phyloP scores from a whole-genome alignment of 1,140 invertebrate species.

The Drosophila asahinai region DNA sequence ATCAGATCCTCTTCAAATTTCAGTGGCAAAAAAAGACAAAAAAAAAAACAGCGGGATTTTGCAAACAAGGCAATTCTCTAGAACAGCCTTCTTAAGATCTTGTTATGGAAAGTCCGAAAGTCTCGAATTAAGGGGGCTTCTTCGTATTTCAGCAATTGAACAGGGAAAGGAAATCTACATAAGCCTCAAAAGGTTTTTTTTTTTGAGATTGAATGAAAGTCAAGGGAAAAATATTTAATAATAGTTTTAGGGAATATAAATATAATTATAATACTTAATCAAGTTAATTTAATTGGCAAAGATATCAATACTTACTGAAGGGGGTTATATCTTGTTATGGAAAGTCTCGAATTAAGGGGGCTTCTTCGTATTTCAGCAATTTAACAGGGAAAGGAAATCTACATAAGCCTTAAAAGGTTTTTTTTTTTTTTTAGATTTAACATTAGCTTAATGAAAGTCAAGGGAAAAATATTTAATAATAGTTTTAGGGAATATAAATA shows the following conservation, averaged over 20 bases:
- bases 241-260: too few relatives aligned
- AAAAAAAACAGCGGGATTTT: constrained; percentile 4
- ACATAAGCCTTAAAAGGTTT: not conserved
- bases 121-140: constrained; percentile 15
- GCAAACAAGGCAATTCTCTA: constrained; percentile 12
- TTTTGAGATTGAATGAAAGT: constrained; percentile 14
- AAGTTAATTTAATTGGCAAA: not conserved
- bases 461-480: too few relatives aligned
- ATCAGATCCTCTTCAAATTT: constrained; percentile 15
- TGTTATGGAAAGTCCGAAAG: constrained; percentile 29
- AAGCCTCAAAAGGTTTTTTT: not conserved
- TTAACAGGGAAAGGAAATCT: not conserved
- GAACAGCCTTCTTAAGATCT: constrained; percentile 36
- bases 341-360: constrained; percentile 16
- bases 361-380: constrained; percentile 16
- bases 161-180: not conserved
- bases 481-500: too few relatives aligned
- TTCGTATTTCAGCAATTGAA: constrained; percentile 10
- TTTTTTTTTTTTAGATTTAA: constrained; percentile 19
- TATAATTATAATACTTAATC: not conserved
- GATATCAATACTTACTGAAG: too few relatives aligned
- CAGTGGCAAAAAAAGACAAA: constrained; percentile 11
- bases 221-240: not conserved
- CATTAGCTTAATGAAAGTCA: not conserved
- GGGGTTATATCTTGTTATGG: constrained; percentile 11